Evolutionary conservation across 2,888 invertebrate genomes (phyloP).

Genomic region (Drosophila anomalipes): DNA sequence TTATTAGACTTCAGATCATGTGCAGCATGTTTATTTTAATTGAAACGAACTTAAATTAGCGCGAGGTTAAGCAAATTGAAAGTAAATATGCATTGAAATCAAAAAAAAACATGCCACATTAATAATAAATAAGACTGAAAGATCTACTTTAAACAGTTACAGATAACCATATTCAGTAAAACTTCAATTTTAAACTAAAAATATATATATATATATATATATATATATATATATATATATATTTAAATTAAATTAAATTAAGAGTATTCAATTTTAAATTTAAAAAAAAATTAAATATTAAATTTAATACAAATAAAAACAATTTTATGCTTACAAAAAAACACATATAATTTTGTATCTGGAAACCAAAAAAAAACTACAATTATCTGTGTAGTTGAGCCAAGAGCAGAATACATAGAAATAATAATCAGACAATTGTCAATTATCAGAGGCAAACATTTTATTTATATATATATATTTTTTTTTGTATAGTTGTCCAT

Average conservation of each 20-base stretch:
- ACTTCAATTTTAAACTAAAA: not conserved
- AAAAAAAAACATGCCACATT: constrained; percentile 1
- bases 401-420: constrained; percentile 50
- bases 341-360: not conserved
- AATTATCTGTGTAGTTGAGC: constrained; percentile 32
- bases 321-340: not conserved
- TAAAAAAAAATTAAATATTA: too few relatives aligned
- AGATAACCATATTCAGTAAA: not conserved
- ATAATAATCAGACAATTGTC: constrained; percentile 78
- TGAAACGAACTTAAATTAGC: constrained; percentile 84
- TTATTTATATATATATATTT: constrained; percentile 21
- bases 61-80: constrained; percentile 84
- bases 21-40: constrained; percentile 74
- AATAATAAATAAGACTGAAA: constrained; percentile 1
- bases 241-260: not conserved
- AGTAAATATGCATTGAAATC: constrained; percentile 71
- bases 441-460: constrained; percentile 69
- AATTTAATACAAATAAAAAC: not conserved
- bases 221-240: not conserved
- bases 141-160: not conserved
- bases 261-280: not conserved
- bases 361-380: constrained; percentile 18
- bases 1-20: constrained; percentile 42
- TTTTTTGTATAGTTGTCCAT: constrained; percentile 18
- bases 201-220: not conserved